These are phyloP conservation scores for Geodia barretti DNA, from an alignment of 37 sponge, comb jelly and placozoan species.

Conservation along the genomic window DNA sequence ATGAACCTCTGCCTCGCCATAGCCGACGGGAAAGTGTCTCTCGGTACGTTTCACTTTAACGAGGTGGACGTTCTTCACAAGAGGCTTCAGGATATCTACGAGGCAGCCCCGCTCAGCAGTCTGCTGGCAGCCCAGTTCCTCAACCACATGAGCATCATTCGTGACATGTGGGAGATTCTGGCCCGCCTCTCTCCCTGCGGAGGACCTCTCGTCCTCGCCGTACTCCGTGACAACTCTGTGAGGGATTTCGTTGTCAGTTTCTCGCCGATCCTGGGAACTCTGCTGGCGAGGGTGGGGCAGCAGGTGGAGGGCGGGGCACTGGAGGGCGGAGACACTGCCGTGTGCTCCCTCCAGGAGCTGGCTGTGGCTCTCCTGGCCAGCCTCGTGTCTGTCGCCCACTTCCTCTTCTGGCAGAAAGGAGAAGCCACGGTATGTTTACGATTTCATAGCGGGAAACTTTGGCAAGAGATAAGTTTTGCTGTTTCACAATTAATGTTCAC, in stretches of 20 bases:
- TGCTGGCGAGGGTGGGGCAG: constrained; percentile 33
- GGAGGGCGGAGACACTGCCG: not conserved
- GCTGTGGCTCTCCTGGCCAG: constrained; percentile 37
- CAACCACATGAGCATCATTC: constrained; percentile 26
- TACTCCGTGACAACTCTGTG: constrained; percentile 36
- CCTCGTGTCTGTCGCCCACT: constrained; percentile 31
- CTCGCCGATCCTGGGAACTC: constrained; percentile 21
- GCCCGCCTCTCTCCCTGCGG: not conserved
- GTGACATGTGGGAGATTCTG: constrained; percentile 47
- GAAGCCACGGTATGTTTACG: constrained; percentile 43
- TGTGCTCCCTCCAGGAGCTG: constrained; percentile 27
- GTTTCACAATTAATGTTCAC: too few relatives aligned
- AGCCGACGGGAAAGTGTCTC: constrained; percentile 20
- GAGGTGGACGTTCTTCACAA: constrained; percentile 32
- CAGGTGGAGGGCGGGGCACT: not conserved
- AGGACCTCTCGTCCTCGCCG: not conserved
- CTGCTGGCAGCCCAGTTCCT: constrained; percentile 27
- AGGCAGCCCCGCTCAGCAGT: constrained; percentile 12
- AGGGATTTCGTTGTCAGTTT: constrained; percentile 39
- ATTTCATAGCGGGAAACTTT: too few relatives aligned
- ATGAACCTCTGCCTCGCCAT: constrained; percentile 32
- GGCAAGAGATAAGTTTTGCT: too few relatives aligned
- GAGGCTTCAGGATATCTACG: constrained; percentile 28
- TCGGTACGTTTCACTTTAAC: constrained; percentile 1
- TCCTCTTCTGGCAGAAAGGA: constrained; percentile 39